Evolutionary conservation across 2,888 invertebrate species (phyloP), one percentile per base, ranked within the genome.

Genomic region (Cetonia aurata): DNA sequence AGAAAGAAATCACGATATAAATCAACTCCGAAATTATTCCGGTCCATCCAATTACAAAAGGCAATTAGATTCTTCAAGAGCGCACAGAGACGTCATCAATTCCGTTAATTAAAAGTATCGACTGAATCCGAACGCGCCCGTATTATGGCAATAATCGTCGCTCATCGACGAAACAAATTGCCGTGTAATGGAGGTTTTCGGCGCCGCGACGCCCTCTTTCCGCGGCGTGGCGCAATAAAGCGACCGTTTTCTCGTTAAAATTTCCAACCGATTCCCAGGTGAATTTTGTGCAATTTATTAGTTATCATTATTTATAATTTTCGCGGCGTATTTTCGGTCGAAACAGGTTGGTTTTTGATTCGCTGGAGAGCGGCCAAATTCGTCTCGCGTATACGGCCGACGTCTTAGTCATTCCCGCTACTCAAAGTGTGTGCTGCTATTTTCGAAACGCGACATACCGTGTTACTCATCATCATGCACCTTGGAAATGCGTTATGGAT

Each of bases 271-370:
- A 13, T 33, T 33, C 65, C 69, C 71, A 71, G 71, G 71, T 71
- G 71, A 60, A 57, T 41, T 15, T 67, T 65, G 68, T 71, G 71
- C 71, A 71, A 71, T 71, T 71, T 69, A 71, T 71, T 71, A 68
- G 60, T 56, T 60, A 48, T 60, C 50, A 69, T 71, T 71, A 71
- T 71, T 71, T 69, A 71, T 71, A 70, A 70, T 55, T 62, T 68
- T 62, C 52, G 53, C 37, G 71, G 59, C 41, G 46, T 71, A 67
- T 67, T 67, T 67, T 57, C 42, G 67, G 66, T 37, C 50, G 52
- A 55, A 69, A 69, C 69, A 69, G 62, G 69, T 62, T 69, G 69
- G 53, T 69, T 69, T 69, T 69, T 60, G 62, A 65, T 65, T 69
- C 53, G 60, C 48, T 69, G 69, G 69, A 60, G 15, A 19, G 19